Evolutionary conservation across 2,113 vertebrate species (phyloP), one percentile per base, ranked within the genome.

Genomic region (Dryoscopus gambensis): DNA sequence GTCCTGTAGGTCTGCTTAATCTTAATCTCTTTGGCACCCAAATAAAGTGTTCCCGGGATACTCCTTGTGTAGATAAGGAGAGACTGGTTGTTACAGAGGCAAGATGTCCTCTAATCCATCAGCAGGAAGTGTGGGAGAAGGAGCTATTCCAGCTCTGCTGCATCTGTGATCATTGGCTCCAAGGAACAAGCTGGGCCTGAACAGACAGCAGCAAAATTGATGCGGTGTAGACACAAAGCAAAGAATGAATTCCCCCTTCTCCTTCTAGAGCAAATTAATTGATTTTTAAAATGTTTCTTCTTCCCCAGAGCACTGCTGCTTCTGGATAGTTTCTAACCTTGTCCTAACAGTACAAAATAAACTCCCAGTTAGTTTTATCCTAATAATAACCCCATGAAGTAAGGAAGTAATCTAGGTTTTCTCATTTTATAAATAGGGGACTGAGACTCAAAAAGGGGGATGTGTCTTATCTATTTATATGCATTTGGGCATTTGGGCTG

Each of bases 391-490:
- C 31, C 33, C 5, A 1, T 28, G 57, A 68, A 9, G 14, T 52
- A 75, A 88, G 76, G 82, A 94, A 95, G n/a, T 22, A 93, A 93
- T 93, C 50, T 77, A 81, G 40, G 31, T 74, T 86, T 77, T 84
- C 44, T 44, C 27, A 75, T 81, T 94, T 90, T 63, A 33, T 49
- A 89, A 81, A 93, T 49, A 63, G n/a, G 76, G 52, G 84, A 81
- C 68, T 53, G 52, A 87, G 87, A 67, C 76, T 81, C 22, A 35
- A 67, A 87, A 88, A 23, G 8, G 3, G 8, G 42, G 11, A 17
- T 49, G 18, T 63, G 81, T 56, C 28, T 86, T 83, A 55, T 59
- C 35, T 88, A 37, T 47, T 83, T 74, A 33, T 42, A 47, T 37
- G 17, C 28, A 70, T 46, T 89, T 87, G 25, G 33, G 35, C 42